A percentile compares a stretch with the other conserved stretches of the same genome.
These are phyloP conservation scores for Littorina saxatilis DNA, from an alignment of 1,140 invertebrate species.

Conservation along the genomic window DNA sequence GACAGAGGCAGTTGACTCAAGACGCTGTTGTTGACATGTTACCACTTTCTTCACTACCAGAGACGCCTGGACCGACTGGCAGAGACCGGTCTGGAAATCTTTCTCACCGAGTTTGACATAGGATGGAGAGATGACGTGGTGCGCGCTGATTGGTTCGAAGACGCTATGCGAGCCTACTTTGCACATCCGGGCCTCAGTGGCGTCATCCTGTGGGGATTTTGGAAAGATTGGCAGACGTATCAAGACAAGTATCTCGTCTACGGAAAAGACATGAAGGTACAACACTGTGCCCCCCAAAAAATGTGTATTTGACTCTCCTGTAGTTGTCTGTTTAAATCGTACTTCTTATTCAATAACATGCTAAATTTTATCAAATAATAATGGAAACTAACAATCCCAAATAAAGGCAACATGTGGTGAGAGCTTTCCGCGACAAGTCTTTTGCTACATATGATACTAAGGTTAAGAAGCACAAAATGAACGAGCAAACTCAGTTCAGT, in stretches of 20 bases:
- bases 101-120: slow-evolving; percentile 34
- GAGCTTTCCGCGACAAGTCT: no score
- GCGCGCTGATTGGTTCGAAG: slow-evolving; percentile 36
- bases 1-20: no score
- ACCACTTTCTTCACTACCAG: no score
- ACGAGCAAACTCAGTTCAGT: no score
- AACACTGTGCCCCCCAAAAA: neutral
- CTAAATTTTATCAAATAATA: no score
- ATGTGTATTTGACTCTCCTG: neutral
- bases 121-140: slow-evolving; percentile 29
- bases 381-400: no score
- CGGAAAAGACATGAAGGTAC: neutral
- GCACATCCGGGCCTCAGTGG: slow-evolving; percentile 21
- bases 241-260: neutral
- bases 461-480: no score
- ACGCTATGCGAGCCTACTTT: slow-evolving; percentile 31
- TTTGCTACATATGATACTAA: no score
- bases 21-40: no score
- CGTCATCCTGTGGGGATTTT: slow-evolving; percentile 28
- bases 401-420: no score
- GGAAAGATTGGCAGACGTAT: neutral
- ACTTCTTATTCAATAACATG: no score
- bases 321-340: no score
- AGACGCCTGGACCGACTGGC: slow-evolving; percentile 29
- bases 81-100: neutral